phyloP scores from a whole-genome alignment of 2,113 vertebrate genomes.

The Microcebus griseorufus region DNA sequence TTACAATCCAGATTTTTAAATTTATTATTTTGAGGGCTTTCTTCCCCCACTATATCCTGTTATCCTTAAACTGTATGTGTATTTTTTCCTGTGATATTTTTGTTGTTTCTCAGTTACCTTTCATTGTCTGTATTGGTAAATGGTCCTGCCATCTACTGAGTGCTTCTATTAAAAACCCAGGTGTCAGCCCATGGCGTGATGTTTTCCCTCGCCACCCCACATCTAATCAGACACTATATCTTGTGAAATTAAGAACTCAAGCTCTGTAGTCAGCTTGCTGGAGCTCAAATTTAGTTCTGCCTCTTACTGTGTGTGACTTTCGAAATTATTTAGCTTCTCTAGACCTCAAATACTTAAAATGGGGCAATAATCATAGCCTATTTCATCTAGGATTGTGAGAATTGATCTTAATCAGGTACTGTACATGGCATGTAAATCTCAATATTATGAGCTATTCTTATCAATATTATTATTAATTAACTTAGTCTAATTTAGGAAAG shows the following conservation, averaged over 20 bases:
- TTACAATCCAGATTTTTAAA: background rate
- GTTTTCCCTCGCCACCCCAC: background rate
- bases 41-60: background rate
- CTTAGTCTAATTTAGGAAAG: background rate
- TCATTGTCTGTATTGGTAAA: slow-evolving; percentile 16
- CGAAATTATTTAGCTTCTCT: background rate
- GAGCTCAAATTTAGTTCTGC: background rate
- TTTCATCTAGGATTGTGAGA: background rate
- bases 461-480: background rate
- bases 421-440: background rate
- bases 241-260: background rate
- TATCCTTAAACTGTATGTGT: background rate
- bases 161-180: background rate
- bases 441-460: background rate
- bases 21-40: background rate
- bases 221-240: background rate
- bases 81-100: background rate
- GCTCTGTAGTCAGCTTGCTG: background rate
- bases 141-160: background rate
- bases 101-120: slow-evolving; percentile 19
- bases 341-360: background rate
- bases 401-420: background rate
- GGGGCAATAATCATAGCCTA: background rate
- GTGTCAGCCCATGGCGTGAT: background rate
- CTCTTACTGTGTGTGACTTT: slow-evolving; percentile 6